Conservation (phyloP, 2,888 invertebrate genomes). For the Lycophotia porphyrea region DNA sequence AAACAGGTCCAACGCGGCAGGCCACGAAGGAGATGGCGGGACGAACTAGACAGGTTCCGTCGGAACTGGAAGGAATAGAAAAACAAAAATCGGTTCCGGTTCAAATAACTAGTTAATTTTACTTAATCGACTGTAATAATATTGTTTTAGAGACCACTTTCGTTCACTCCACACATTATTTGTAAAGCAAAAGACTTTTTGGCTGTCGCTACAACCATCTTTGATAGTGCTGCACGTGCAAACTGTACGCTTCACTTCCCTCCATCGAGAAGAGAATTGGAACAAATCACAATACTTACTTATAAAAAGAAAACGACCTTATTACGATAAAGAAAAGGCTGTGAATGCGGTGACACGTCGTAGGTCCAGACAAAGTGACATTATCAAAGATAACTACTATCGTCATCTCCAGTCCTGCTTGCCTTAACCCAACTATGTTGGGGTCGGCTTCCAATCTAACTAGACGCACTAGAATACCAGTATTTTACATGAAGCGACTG, state of each 20-base stretch:
- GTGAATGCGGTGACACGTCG: background rate
- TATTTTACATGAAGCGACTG: background rate
- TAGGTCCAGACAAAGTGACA: background rate
- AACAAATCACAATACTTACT: background rate
- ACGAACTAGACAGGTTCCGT: too few relatives aligned
- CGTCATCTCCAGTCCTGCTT: background rate
- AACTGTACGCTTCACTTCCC: constrained; percentile 12
- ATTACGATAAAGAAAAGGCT: background rate
- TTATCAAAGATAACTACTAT: background rate
- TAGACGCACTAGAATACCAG: background rate
- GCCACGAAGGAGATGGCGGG: too few relatives aligned
- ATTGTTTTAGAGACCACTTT: background rate
- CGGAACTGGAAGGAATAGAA: too few relatives aligned
- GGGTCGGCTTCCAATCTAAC: background rate
- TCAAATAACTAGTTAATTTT: background rate
- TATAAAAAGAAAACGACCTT: background rate
- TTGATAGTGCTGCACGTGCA: constrained; percentile 17
- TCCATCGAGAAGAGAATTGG: background rate
- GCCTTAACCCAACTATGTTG: too few relatives aligned
- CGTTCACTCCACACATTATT: background rate
- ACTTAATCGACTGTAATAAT: background rate
- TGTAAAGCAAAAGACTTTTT: background rate
- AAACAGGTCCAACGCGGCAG: too few relatives aligned
- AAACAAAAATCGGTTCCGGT: too few relatives aligned
- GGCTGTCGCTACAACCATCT: constrained; percentile 10